Base-by-base conservation (phyloP, 2,888 invertebrate species). In the Latheticus oryzae region DNA sequence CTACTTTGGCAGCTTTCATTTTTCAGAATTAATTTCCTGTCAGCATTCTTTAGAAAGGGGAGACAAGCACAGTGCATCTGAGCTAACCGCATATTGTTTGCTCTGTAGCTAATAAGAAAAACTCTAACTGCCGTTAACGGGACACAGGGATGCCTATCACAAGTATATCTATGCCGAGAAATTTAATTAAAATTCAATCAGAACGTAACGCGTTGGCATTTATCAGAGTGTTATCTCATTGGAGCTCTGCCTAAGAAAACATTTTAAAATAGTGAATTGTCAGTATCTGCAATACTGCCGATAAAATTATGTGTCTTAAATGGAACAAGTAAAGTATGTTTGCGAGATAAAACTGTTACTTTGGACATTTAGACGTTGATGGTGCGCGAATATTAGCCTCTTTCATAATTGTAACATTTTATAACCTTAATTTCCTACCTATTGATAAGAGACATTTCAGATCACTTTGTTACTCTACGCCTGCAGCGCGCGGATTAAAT, bases 1-100 rank as follows among this genome's bases (percentile, higher is more conserved):
- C 75, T 72, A 74, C 74, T 73, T 73, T 74, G 75, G 73, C 75
- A 76, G 77, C 77, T 78, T 78, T 79, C 79, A 78, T 79, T 79
- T 79, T 79, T 78, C 77, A 77, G 75, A 79, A 78, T 79, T 79
- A 80, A 80, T 80, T 80, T 80, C 80, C 80, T 79, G 79, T 77
- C 76, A 70, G 77, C 71, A 78, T 78, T 79, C 78, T 79, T 78
- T 78, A 78, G 77, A 73, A 77, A 73, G 76, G 77, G 76, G 76
- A 74, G 76, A 73, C 74, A 73, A 73, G 69, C 72, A 65, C 66
- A 69, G 70, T 76, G 76, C 77, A 77, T 74, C 67, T 70, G 68
- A 75, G 75, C 76, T 76, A 78, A 76, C 75, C 76, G 75, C 73
- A 73, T 67, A 77, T 77, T 77, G 76, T 78, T 77, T 76, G 77